These are phyloP conservation scores for Lasioglossum albipes DNA, from an alignment of 1,140 invertebrate genomes.

Conservation along the genomic window DNA sequence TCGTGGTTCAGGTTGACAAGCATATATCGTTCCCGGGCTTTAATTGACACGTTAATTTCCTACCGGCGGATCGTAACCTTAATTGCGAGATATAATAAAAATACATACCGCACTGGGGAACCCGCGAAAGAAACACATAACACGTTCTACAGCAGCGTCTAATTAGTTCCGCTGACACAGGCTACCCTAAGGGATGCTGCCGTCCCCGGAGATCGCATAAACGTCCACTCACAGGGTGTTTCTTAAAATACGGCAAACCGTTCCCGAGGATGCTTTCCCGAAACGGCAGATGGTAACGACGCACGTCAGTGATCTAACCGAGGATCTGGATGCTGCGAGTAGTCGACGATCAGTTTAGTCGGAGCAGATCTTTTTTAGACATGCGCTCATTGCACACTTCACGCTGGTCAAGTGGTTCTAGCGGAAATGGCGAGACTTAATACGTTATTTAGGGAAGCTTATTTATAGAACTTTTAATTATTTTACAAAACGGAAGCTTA, in stretches of 20 bases:
- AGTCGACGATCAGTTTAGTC: no score
- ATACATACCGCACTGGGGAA: conserved; percentile 27
- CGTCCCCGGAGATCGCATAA: neutral
- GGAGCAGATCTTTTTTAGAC: no score
- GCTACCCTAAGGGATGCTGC: conserved; percentile 25
- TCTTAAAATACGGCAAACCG: neutral
- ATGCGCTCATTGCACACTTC: neutral
- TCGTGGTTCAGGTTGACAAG: conserved; percentile 68
- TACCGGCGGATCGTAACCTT: conserved; percentile 40
- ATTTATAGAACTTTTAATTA: no score
- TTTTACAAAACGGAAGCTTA: no score
- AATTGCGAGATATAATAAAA: conserved; percentile 61
- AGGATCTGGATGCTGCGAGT: neutral
- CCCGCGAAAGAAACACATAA: conserved; percentile 3
- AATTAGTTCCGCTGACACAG: conserved; percentile 55
- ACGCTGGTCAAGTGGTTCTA: neutral
- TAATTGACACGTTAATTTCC: conserved; percentile 77
- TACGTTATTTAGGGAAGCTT: no score
- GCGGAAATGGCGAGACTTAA: neutral
- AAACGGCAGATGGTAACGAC: neutral
- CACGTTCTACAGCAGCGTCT: conserved; percentile 33
- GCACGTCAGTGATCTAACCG: neutral
- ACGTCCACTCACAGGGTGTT: conserved; percentile 1
- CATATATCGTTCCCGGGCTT: conserved; percentile 70
- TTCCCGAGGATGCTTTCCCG: neutral